Evolutionary conservation across 2,113 vertebrate genomes (phyloP).

Genomic region (Neotoma lepida): DNA sequence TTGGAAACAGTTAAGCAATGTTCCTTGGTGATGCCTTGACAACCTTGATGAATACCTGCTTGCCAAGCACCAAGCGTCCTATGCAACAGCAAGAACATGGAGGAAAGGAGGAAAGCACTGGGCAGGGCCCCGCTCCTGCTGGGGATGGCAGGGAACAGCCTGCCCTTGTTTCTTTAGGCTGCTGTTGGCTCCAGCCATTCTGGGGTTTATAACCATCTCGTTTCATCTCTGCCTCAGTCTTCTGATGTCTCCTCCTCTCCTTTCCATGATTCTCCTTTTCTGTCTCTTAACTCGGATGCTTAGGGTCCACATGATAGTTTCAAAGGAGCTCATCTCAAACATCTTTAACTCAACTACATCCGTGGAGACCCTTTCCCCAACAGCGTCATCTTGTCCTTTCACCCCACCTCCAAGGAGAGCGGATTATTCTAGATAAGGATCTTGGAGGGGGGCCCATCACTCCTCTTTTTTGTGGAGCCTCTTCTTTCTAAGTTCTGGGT

Average conservation of each 20-base stretch:
- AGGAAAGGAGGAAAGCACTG: rapidly evolving
- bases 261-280: neutral
- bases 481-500: neutral
- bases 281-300: neutral
- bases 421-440: neutral
- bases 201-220: neutral
- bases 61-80: neutral
- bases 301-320: neutral
- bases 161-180: neutral
- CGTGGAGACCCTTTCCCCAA: neutral
- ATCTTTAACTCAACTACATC: neutral
- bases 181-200: neutral
- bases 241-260: neutral
- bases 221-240: neutral
- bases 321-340: neutral
- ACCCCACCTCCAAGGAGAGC: neutral
- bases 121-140: neutral
- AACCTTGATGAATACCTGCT: neutral
- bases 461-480: neutral
- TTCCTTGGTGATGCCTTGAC: neutral
- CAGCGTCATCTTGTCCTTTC: neutral
- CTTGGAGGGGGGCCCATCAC: neutral
- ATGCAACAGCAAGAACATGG: too few relatives aligned
- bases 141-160: neutral
- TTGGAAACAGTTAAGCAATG: neutral